Conservation (phyloP, 2,113 vertebrate species). For the Xenopus laevis region DNA sequence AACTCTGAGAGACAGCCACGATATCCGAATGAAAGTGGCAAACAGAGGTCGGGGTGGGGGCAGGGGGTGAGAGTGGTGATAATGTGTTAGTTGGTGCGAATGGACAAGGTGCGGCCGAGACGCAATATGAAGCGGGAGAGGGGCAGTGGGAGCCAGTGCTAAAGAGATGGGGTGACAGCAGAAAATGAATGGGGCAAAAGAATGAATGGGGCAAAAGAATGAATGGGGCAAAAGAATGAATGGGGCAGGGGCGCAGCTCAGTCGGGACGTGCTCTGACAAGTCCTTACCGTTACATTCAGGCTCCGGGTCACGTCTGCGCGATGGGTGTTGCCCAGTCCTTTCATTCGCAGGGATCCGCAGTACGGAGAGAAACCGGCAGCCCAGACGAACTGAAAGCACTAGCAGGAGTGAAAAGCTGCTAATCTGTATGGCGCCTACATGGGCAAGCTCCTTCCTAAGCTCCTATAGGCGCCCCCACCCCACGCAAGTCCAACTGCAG, state of each 20-base stretch:
- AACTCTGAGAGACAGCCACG: no score
- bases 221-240: no score
- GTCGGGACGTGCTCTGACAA: not conserved
- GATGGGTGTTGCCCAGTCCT: not conserved
- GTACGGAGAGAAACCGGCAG: no score
- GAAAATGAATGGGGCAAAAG: no score
- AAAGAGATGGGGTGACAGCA: slow-evolving; percentile 5
- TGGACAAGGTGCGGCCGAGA: not conserved
- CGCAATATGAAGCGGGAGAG: not conserved
- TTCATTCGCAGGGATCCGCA: not conserved
- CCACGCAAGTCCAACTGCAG: not conserved
- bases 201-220: no score
- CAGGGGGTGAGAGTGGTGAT: no score
- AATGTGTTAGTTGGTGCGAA: not conserved
- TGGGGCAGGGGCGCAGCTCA: not conserved
- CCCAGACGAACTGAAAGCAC: no score
- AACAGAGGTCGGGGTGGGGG: no score
- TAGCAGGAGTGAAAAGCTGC: no score
- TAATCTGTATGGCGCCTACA: no score
- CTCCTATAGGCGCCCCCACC: not conserved
- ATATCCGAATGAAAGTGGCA: no score
- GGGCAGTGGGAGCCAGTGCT: not conserved
- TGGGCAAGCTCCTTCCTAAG: no score
- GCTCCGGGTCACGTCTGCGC: not conserved
- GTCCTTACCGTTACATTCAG: slow-evolving; percentile 4